Base-by-base conservation (phyloP, 2,113 vertebrate genomes). In the Ploceus nigricollis region DNA sequence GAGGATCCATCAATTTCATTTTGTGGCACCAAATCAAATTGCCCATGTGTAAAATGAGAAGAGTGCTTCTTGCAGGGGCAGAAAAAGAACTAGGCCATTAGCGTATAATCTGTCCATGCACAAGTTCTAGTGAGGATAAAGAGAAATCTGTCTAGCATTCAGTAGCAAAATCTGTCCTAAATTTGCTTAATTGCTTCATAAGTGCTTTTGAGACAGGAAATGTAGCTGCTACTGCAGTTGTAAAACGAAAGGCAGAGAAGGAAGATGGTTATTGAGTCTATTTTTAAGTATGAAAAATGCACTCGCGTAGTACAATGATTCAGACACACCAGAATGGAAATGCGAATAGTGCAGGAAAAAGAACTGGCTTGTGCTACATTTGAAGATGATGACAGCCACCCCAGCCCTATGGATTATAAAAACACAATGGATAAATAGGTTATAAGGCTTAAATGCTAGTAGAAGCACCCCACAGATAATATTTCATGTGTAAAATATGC, bases 241-340 rank as follows among this genome's bases (percentile, higher is more conserved):
- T 81, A 83, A 94, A 95, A 93, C 54, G 89, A 96, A 94, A 97
- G 72, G 80, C 77, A 94, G 82, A 90, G 71, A 93, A 96, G 71
- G 79, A 97, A 95, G 90, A 89, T 53, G 61, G 88, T 89, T 93
- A 93, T 79, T 93, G 94, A 95, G 42, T 83, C 92, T 97, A 93
- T 96, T 95, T 96, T 96, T 94, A 96, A 93, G 80, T 81, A 79
- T 33, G 76, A 94, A 78, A 96, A 93, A 92, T 51, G 94, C n/a
- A 45, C 58, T 93, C 5, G 0, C 1, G 0, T 81, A 92, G 76
- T 92, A 93, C 90, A 89, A 75, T 76, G 65, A 92, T 94, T 95
- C 88, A 93, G 93, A 92, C 69, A 42, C 33, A 57, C 28, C 65
- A 92, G 76, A 90, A 92, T 65, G 61, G 88, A 88, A 94, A 90